phyloP scores from a whole-genome alignment of 2,888 invertebrate genomes.

The Chorisops tibialis region DNA sequence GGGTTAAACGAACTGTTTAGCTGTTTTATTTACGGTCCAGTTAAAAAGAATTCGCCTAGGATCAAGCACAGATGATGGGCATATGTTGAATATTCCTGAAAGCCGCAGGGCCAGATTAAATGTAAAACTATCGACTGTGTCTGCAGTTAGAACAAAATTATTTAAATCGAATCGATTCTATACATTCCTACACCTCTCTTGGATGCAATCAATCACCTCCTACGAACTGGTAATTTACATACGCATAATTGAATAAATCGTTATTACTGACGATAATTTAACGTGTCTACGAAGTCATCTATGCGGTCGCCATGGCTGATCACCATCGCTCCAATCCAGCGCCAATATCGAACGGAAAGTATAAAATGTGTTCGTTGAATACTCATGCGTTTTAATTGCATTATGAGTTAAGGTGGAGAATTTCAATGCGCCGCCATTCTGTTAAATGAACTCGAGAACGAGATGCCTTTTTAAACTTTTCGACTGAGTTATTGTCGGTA shows the following conservation, averaged over 20 bases:
- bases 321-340: background rate
- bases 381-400: background rate
- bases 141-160: background rate
- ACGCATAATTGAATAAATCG: background rate
- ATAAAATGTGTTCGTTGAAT: slow-evolving; percentile 4
- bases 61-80: no score
- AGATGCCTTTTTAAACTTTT: no score
- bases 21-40: background rate
- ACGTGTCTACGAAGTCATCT: background rate
- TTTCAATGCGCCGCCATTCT: no score
- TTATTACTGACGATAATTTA: slow-evolving; percentile 1
- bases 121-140: background rate
- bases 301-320: background rate
- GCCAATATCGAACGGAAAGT: slow-evolving; percentile 2
- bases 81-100: no score
- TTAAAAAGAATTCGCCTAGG: no score
- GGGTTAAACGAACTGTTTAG: slow-evolving; percentile 27
- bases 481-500: no score
- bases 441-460: no score
- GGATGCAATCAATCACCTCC: background rate
- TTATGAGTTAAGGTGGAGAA: no score
- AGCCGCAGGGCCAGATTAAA: no score
- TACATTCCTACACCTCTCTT: background rate
- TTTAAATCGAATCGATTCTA: background rate
- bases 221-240: background rate